Evolutionary conservation across 2,888 invertebrate genomes (phyloP).

Genomic region (Mythimna pallens): DNA sequence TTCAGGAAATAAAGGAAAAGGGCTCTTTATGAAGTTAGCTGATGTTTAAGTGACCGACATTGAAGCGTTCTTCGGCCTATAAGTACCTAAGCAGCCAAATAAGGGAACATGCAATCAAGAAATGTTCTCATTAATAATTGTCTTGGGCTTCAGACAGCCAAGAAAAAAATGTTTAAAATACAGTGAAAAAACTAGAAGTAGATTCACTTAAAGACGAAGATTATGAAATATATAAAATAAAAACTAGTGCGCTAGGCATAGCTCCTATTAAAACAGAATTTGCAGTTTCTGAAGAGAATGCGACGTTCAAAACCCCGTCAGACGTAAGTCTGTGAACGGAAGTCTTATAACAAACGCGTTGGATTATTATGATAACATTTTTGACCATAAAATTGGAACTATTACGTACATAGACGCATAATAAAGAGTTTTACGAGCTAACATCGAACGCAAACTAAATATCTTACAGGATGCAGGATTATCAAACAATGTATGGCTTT

Average conservation of each 20-base stretch:
- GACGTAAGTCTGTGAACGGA: conserved; percentile 70
- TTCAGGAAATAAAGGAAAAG: conserved; percentile 52
- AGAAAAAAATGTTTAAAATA: neutral
- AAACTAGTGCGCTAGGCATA: neutral
- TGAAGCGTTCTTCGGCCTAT: neutral
- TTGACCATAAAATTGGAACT: conserved; percentile 82
- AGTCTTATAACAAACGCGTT: conserved; percentile 76
- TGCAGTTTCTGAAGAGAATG: conserved; percentile 10
- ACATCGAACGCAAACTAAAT: conserved; percentile 83
- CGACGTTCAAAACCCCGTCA: conserved; percentile 8
- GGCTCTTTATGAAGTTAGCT: conserved; percentile 37
- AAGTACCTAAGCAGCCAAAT: neutral
- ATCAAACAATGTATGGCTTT: conserved; percentile 80
- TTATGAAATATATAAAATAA: neutral
- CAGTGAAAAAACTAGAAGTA: neutral
- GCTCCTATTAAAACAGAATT: conserved; percentile 7
- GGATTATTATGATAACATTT: conserved; percentile 84
- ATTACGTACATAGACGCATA: conserved; percentile 83
- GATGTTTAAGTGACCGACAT: conserved; percentile 17
- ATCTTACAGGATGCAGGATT: conserved; percentile 83
- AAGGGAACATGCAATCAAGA: neutral
- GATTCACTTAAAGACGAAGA: neutral
- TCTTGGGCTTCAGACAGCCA: neutral
- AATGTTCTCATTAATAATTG: neutral
- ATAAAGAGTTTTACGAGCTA: conserved; percentile 87